Conservation (phyloP, 2,797 vertebrate species). For the Sarcoramphus papa region DNA sequence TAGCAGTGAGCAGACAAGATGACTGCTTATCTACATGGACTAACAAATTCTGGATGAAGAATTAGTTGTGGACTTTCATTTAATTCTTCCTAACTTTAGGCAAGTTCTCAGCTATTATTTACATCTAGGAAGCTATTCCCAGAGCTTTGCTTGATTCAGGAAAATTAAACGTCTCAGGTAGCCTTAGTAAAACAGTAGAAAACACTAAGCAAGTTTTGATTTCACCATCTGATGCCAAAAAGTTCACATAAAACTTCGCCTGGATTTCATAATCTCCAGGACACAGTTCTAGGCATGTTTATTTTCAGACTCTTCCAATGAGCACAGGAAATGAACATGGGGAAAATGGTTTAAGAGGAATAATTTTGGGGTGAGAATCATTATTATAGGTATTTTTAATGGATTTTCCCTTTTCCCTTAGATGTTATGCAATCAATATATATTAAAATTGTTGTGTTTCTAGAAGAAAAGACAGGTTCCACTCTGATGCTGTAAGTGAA, state of each 20-base stretch:
- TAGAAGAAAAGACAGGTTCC: not conserved
- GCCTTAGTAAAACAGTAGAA: not conserved
- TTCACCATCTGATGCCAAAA: not conserved
- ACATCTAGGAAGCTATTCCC: not conserved
- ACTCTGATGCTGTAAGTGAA: not conserved
- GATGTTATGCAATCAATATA: not conserved
- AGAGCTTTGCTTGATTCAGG: not conserved
- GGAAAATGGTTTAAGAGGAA: not conserved
- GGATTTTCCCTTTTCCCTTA: not conserved
- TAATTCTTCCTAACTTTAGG: not conserved
- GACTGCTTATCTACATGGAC: not conserved
- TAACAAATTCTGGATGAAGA: not conserved
- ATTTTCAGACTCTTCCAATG: not conserved
- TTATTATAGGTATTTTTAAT: not conserved
- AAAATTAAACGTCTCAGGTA: not conserved
- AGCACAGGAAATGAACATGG: not conserved
- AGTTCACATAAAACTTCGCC: not conserved
- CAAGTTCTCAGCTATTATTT: not conserved
- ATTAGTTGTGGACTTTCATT: not conserved
- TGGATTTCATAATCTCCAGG: not conserved
- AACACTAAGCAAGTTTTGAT: not conserved
- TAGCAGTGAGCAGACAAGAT: not conserved
- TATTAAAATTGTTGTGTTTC: not conserved
- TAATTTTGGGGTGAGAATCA: fast-evolving
- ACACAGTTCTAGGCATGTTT: not conserved